Conservation (phyloP, 2,888 invertebrate genomes). For the Amiota communis region DNA sequence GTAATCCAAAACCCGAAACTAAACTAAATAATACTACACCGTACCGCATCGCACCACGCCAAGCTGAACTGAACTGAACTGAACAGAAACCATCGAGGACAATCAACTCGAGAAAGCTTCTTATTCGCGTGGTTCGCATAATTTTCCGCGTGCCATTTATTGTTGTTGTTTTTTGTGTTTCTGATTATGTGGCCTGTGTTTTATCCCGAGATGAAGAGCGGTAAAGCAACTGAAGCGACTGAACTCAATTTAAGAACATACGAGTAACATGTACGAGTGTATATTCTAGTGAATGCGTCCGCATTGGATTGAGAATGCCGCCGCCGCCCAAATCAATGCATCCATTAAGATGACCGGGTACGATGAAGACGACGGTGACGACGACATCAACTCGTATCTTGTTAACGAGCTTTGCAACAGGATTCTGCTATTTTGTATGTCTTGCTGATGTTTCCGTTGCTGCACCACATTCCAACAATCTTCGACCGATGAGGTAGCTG, state of each 20-base stretch:
- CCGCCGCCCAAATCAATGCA: too few relatives aligned
- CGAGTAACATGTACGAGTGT: too few relatives aligned
- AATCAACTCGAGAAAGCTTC: slow-evolving; percentile 56
- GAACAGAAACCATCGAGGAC: slow-evolving; percentile 47
- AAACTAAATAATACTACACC: slow-evolving; percentile 37
- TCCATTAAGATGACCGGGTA: background rate
- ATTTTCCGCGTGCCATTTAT: background rate
- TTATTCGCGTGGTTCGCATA: slow-evolving; percentile 7
- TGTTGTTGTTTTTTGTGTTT: background rate
- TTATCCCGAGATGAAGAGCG: too few relatives aligned
- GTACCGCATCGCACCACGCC: slow-evolving; percentile 39
- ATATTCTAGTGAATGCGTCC: too few relatives aligned
- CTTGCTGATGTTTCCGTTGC: slow-evolving; percentile 31
- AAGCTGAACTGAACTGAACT: background rate
- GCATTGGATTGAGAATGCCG: too few relatives aligned
- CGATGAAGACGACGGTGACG: background rate
- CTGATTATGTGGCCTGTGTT: too few relatives aligned
- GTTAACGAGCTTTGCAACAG: slow-evolving; percentile 68
- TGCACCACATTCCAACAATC: slow-evolving; percentile 49
- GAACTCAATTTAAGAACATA: too few relatives aligned
- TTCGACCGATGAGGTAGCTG: too few relatives aligned
- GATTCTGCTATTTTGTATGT: slow-evolving; percentile 64
- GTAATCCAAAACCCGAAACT: slow-evolving; percentile 21
- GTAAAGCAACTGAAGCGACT: too few relatives aligned
- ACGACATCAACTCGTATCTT: slow-evolving; percentile 53